Evolutionary conservation across 1,140 invertebrate species (phyloP), one percentile per base, ranked within the genome.

Genomic region (Sinella curviseta): DNA sequence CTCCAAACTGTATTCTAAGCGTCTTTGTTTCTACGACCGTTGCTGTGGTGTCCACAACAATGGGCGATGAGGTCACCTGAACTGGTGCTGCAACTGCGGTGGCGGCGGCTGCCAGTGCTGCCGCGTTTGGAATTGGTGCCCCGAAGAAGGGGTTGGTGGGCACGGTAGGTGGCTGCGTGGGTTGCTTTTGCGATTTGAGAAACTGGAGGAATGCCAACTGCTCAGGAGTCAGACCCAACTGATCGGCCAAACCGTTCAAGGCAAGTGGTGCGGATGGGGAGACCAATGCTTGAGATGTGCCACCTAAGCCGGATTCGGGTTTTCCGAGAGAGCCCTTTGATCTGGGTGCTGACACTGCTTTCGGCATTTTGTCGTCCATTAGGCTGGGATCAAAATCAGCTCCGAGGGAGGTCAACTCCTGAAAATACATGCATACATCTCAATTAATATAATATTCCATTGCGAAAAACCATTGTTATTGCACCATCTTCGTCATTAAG

Each of bases 1-100:
- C 94, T 3, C 94, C 94, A 85, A 96, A 96, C 0, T 94, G 95
- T 17, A 96, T 87, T 85, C 95, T 94, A 26, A 96, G 86, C 26
- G 95, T 89, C 86, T 94, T 93, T 67, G 93, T 94, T 36, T 94
- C 91, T 0, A 94, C 95, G 74, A 92, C 89, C 0, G 93, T 94
- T 3, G 94, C 90, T 82, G 94, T 87, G 0, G 93, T 94, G 83
- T 93, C 93, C 60, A 93, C 90, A 0, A 95, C 89, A 20, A 95
- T 88, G 0, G 94, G 93, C 0, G 93, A 93, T n/a, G 93, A 94
- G 2, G 93, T 94, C 12, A 95, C 87, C 17, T 92, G 91, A 34
- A 90, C 91, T 77, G 74, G 30, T 48, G 74, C 17, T n/a, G 74
- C 3, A 34, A 90, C 91, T 77, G 74, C 24, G 34, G 74, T 26